Evolutionary conservation across 2,888 invertebrate species (phyloP), one percentile per base, ranked within the genome.

Genomic region (Brenthis ino): DNA sequence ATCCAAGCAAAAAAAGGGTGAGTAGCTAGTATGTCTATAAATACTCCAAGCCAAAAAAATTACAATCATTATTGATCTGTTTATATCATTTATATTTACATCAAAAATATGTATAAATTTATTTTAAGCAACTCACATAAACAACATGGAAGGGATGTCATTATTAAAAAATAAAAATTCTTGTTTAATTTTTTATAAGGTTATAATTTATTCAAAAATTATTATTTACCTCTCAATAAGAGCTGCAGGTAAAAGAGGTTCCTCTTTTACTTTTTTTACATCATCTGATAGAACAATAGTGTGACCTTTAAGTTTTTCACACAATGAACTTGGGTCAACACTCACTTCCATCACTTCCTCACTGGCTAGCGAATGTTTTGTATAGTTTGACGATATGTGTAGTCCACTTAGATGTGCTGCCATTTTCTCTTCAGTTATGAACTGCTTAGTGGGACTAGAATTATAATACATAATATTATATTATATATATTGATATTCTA

Each of bases 371-470:
- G 84, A 70, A 70, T 92, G 91, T 6, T 84, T 61, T 3, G 87
- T 91, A 71, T 85, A 92, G 67, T 93, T 89, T 20, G 93, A 87
- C 0, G 95, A 95, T 75, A 97, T 96, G 80, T 96, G 96, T 48
- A 97, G 89, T 51, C 95, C 94, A 75, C 94, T 95, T 73, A 97
- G 94, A 79, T 97, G 96, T 33, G 96, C 96, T 0, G 96, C 95
- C 95, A 97, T 97, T 84, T 96, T 96, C 80, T 97, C 97, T 83
- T 97, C 97, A 0, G 96, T 96, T 73, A 97, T 96, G 54, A 95
- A 93, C 82, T 96, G 96, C 81, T 97, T 97, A 8, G 93, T 82
- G 57, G 95, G 95, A 20, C 95, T 95, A 82, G 16, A 51, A 65
- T 56, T 43, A 53, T 14, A 53, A 43, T 20, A 6, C n/a, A 53